Evolutionary conservation across 1,140 invertebrate species (phyloP), one percentile per base, ranked within the genome.

Genomic region (Delia radicum): DNA sequence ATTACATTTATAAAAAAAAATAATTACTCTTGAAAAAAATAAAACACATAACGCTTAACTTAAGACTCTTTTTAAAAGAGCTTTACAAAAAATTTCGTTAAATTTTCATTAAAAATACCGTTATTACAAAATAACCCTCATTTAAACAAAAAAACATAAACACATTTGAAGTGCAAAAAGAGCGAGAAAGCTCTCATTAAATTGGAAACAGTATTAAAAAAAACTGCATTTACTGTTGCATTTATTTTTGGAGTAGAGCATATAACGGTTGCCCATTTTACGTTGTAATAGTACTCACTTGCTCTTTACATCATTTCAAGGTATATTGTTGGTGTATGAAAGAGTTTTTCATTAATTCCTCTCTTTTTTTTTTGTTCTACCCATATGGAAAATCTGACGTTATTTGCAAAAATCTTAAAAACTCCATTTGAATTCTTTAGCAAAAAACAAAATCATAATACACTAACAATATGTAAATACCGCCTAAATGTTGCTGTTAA

Each of bases 401-500:
- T 63, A 63, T 63, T 27, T 7, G 2, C 24, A 61, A 61, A 61
- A 42, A 42, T 42, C n/a, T 6, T 21, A 21, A 0, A 24, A 67
- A 67, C 63, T 67, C 63, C 63, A 67, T 55, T 55, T 55, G 15
- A 13, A 46, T 46, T 46, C n/a, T 67, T 12, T n/a, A 37, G 8
- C 6, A 21, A 62, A 62, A 15, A 24, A 62, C 18, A 62, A 62
- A 21, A 21, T 21, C 55, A 24, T 27, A 62, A 62, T 24, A 72
- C 69, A 72, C 8, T 33, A 42, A 42, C 21, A 18, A 72, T 72
- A 24, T 46, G 69, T 42, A 72, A 72, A 37, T 72, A 33, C 37
- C 69, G 37, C 69, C 37, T 46, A 72, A 72, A 65, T 65, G 27
- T 27, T 13, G 62, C 62, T 65, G 21, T 7, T 67, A 31, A 48